A percentile compares a stretch with the other conserved stretches of the same genome.
These are phyloP conservation scores for Dasyurus viverrinus DNA, from an alignment of 2,113 vertebrate genomes.

Conservation along the genomic window DNA sequence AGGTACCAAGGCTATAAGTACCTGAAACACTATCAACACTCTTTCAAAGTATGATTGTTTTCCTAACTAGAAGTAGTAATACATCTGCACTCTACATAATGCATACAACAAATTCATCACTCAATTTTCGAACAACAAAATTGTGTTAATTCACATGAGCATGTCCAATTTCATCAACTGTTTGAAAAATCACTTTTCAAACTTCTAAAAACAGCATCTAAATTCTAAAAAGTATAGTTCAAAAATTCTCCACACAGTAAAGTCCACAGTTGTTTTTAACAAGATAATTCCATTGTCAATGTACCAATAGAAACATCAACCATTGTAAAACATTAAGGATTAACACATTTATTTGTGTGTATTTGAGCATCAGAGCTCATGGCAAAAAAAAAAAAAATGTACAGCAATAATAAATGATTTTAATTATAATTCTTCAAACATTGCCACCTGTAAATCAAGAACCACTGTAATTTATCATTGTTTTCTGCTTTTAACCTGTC, in stretches of 20 bases:
- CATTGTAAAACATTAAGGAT: conserved; percentile 37
- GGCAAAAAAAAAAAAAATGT: conserved; percentile 36
- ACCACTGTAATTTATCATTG: conserved; percentile 43
- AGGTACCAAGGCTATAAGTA: neutral
- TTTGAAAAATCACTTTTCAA: neutral
- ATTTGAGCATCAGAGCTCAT: conserved; percentile 42
- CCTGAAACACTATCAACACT: conserved; percentile 16
- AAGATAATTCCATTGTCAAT: conserved; percentile 15
- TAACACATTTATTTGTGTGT: conserved; percentile 29
- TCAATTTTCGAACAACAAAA: conserved; percentile 54
- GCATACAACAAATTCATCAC: conserved; percentile 43
- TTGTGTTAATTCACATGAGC: neutral
- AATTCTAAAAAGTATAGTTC: neutral
- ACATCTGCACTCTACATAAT: neutral
- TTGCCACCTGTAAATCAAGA: conserved; percentile 31
- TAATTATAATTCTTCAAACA: conserved; percentile 54
- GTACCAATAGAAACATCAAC: conserved; percentile 51
- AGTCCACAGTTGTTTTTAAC: neutral
- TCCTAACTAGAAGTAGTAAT: conserved; percentile 47
- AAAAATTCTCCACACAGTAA: neutral
- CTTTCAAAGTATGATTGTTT: conserved; percentile 47
- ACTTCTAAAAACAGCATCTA: neutral
- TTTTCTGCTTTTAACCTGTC: neutral
- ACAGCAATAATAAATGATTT: conserved; percentile 28
- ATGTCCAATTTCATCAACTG: neutral